Percentiles rank a stretch among this genome's conserved stretches.
These are phyloP conservation scores for Arothron firmamentum DNA, from an alignment of 2,113 vertebrate genomes.

Conservation along the genomic window DNA sequence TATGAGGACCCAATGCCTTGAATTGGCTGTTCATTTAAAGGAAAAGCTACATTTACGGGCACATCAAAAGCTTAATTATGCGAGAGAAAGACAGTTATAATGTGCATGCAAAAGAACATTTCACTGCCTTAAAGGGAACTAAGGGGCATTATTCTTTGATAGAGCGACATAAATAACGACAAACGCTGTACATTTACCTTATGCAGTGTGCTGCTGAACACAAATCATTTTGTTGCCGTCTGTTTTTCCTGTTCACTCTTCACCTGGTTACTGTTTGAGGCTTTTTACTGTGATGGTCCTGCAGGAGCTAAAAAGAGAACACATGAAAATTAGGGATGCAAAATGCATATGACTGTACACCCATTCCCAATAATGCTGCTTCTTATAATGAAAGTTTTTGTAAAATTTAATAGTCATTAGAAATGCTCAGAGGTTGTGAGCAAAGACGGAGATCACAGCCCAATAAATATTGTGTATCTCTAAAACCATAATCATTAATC, in stretches of 20 bases:
- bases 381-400: neutral
- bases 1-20: constrained; percentile 31
- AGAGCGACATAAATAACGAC: constrained; percentile 12
- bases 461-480: neutral
- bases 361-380: neutral
- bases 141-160: constrained; percentile 41
- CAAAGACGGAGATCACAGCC: neutral
- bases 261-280: neutral
- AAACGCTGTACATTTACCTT: neutral
- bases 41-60: constrained; percentile 18
- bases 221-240: constrained; percentile 9
- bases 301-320: constrained; percentile 24
- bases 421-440: neutral
- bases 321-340: neutral
- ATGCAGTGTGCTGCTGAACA: constrained; percentile 26
- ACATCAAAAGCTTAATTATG: constrained; percentile 4
- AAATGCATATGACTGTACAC: neutral
- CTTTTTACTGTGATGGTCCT: constrained; percentile 28
- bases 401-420: neutral
- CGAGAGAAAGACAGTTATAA: neutral
- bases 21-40: constrained; percentile 23
- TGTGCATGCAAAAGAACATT: constrained; percentile 31
- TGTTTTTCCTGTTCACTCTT: constrained; percentile 25
- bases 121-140: constrained; percentile 58
- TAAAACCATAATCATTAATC: constrained; percentile 23